Evolutionary conservation across 64 coral and sea anemone species (phyloP).

Genomic region (Stylophora pistillata): DNA sequence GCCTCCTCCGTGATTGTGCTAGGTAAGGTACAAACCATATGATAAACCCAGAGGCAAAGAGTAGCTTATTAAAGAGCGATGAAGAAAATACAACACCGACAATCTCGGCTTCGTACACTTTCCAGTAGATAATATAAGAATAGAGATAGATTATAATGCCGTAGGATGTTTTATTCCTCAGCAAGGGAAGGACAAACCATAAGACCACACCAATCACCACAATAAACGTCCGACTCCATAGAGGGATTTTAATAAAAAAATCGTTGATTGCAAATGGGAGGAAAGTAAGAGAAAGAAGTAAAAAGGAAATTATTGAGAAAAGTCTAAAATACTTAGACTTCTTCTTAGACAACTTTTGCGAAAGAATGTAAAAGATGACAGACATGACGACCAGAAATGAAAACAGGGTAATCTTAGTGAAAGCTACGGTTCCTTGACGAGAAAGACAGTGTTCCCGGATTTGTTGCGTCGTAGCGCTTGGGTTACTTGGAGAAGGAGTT

Average conservation of each 20-base stretch:
- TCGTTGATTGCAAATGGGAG: constrained; percentile 70
- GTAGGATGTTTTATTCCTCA: constrained; percentile 42
- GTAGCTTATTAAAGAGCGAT: constrained; percentile 21
- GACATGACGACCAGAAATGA: background rate
- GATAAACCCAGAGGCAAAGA: constrained; percentile 63
- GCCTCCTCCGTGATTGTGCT: constrained; percentile 41
- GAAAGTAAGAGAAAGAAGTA: constrained; percentile 11
- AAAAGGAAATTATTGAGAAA: no score
- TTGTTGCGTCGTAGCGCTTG: no score
- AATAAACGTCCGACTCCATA: constrained; percentile 38
- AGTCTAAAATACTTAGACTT: no score
- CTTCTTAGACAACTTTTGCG: no score
- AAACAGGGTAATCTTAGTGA: no score
- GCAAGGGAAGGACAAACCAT: constrained; percentile 58
- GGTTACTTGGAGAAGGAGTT: background rate
- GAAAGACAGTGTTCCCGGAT: background rate
- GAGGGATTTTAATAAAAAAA: constrained; percentile 33
- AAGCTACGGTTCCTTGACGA: no score
- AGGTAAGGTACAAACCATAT: constrained; percentile 57
- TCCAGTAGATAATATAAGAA: background rate
- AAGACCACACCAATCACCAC: constrained; percentile 35
- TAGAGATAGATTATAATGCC: constrained; percentile 46
- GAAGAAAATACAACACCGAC: background rate
- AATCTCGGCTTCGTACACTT: background rate
- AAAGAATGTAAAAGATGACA: background rate